These are phyloP conservation scores for Neopipo cinnamomea DNA, from an alignment of 2,113 vertebrate species.

Conservation along the genomic window DNA sequence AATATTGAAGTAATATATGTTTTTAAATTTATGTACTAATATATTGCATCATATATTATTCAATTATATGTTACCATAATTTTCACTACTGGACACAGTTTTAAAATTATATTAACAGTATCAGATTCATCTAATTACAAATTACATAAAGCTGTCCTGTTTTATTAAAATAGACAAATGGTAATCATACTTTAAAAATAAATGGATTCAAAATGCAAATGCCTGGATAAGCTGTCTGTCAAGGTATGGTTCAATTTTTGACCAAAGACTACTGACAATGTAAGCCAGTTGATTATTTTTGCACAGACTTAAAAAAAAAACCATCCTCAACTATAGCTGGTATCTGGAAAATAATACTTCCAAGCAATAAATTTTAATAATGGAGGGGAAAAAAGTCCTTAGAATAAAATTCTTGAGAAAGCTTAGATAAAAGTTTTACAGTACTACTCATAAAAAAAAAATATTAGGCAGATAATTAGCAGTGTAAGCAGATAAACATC, in stretches of 20 bases:
- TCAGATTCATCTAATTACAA: not conserved
- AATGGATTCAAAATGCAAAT: not conserved
- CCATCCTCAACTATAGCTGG: not conserved
- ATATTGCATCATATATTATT: not conserved
- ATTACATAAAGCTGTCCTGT: not conserved
- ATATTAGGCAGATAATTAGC: not conserved
- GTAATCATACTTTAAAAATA: not conserved
- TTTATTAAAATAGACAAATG: not conserved
- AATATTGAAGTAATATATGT: not conserved
- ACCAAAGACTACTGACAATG: not conserved
- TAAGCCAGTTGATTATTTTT: not conserved
- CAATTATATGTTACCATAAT: not conserved
- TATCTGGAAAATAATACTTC: not conserved
- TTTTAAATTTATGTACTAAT: not conserved
- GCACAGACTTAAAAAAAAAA: not conserved
- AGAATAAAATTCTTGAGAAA: not conserved
- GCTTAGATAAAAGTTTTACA: not conserved
- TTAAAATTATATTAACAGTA: not conserved
- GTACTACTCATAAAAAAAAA: rapidly evolving
- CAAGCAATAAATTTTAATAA: not conserved
- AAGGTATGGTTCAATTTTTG: not conserved
- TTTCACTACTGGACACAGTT: not conserved
- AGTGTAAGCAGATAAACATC: not conserved
- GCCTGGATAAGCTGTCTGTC: not conserved
- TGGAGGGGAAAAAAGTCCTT: not conserved